Percentiles rank a stretch among this genome's conserved stretches.
Evolutionary conservation across 2,888 invertebrate species (phyloP).

Genomic region (Dryobota labecula): DNA sequence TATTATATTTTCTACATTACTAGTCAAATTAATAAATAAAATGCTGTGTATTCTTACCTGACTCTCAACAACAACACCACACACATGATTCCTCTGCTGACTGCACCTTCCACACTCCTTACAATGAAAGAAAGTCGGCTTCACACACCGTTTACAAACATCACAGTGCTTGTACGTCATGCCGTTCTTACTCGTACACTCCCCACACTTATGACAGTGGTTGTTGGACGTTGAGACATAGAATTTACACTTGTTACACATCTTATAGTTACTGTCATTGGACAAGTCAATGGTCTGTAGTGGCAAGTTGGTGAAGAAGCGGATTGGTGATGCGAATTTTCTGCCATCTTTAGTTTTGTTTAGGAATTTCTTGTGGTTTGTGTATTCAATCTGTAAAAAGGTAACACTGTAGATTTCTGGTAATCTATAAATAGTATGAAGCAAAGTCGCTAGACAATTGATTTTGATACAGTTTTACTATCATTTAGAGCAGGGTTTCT

Average conservation of each 20-base stretch:
- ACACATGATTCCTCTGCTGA: constrained; percentile 80
- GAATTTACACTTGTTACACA: constrained; percentile 93
- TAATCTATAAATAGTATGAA: too few species aligned
- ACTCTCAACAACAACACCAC: constrained; percentile 80
- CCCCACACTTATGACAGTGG: constrained; percentile 84
- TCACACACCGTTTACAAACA: constrained; percentile 95
- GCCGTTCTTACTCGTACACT: constrained; percentile 89
- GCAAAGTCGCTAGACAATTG: too few species aligned
- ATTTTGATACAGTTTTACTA: too few species aligned
- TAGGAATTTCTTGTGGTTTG: constrained; percentile 94
- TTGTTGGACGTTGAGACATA: constrained; percentile 90
- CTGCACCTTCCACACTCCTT: constrained; percentile 92
- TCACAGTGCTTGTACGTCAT: constrained; percentile 94
- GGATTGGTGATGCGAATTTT: constrained; percentile 95
- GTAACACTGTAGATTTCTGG: neutral
- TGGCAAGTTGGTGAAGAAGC: constrained; percentile 96
- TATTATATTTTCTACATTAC: too few species aligned
- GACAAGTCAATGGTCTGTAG: constrained; percentile 86
- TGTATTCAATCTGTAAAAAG: constrained; percentile 92
- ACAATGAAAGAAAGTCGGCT: constrained; percentile 96
- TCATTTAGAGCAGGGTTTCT: too few species aligned
- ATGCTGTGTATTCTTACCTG: constrained; percentile 75
- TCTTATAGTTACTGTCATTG: constrained; percentile 92
- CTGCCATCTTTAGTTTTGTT: constrained; percentile 91
- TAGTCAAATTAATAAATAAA: neutral